phyloP scores from a whole-genome alignment of 2,888 invertebrate genomes.

The Vannuccia rotundouncinata region DNA sequence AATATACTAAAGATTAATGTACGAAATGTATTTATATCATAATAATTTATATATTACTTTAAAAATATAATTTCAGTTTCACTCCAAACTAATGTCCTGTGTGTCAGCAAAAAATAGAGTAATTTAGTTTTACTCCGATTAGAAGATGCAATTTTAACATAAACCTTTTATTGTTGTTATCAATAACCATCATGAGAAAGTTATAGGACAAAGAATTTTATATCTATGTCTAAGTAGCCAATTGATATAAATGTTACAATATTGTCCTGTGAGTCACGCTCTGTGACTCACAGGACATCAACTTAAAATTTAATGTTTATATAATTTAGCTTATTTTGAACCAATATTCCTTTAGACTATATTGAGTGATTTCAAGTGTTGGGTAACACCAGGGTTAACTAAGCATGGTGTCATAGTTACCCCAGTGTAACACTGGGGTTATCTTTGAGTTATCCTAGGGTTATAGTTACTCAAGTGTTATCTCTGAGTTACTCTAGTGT shows the following conservation, averaged over 20 bases:
- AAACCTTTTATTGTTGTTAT: conserved; percentile 16
- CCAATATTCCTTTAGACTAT: conserved; percentile 26
- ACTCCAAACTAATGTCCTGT: not conserved
- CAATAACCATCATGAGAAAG: conserved; percentile 26
- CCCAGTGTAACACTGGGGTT: conserved; percentile 24
- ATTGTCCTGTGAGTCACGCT: conserved; percentile 26
- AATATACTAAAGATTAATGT: conserved; percentile 26
- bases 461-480: conserved; percentile 11
- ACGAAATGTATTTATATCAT: conserved; percentile 23
- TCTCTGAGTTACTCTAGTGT: conserved; percentile 11
- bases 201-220: conserved; percentile 26
- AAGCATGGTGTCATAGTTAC: conserved; percentile 24
- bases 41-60: conserved; percentile 26
- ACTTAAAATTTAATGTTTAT: conserved; percentile 26
- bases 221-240: conserved; percentile 26
- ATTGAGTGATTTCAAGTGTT: conserved; percentile 26
- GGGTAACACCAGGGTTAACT: conserved; percentile 26
- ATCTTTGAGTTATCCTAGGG: conserved; percentile 26
- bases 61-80: conserved; percentile 25
- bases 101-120: not conserved
- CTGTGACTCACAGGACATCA: conserved; percentile 26
- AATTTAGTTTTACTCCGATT: conserved; percentile 23
- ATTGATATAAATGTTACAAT: conserved; percentile 24
- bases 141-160: conserved; percentile 26
- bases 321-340: conserved; percentile 20